Conservation (phyloP, 2,888 invertebrate genomes). For the Plusia festucae region DNA sequence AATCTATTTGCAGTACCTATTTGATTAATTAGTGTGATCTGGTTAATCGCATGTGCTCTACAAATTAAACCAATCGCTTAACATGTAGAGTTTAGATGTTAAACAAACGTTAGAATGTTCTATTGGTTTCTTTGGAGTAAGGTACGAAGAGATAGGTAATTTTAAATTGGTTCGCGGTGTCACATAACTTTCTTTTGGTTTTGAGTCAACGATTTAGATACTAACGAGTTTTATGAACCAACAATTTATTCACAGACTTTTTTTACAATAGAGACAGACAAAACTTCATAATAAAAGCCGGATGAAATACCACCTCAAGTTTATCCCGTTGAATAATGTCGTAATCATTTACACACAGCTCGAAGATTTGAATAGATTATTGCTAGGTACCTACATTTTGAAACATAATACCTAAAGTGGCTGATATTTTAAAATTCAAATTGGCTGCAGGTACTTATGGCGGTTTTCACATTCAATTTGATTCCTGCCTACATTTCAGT, state of each 20-base stretch:
- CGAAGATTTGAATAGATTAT: not conserved
- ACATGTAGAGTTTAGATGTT: slow-evolving; percentile 13
- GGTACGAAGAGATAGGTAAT: not conserved
- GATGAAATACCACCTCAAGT: too few relatives aligned
- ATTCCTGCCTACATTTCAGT: slow-evolving; percentile 58
- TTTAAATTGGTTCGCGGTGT: not conserved
- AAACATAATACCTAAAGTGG: slow-evolving; percentile 26
- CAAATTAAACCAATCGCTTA: slow-evolving; percentile 40
- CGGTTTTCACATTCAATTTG: slow-evolving; percentile 65
- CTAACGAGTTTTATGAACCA: not conserved
- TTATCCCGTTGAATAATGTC: not conserved
- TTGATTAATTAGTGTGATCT: slow-evolving; percentile 45
- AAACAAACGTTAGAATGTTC: slow-evolving; percentile 17
- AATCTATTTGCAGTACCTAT: slow-evolving; percentile 39
- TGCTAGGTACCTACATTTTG: slow-evolving; percentile 8
- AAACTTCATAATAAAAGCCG: too few relatives aligned
- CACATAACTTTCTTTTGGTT: not conserved
- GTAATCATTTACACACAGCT: not conserved
- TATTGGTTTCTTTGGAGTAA: not conserved
- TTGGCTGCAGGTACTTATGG: slow-evolving; percentile 55
- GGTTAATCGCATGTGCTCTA: slow-evolving; percentile 29
- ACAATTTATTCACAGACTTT: too few relatives aligned
- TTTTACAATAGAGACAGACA: too few relatives aligned
- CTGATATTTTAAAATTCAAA: slow-evolving; percentile 62
- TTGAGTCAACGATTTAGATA: not conserved